Evolutionary conservation across 2,888 invertebrate species (phyloP).

Genomic region (Drosophila differens): DNA sequence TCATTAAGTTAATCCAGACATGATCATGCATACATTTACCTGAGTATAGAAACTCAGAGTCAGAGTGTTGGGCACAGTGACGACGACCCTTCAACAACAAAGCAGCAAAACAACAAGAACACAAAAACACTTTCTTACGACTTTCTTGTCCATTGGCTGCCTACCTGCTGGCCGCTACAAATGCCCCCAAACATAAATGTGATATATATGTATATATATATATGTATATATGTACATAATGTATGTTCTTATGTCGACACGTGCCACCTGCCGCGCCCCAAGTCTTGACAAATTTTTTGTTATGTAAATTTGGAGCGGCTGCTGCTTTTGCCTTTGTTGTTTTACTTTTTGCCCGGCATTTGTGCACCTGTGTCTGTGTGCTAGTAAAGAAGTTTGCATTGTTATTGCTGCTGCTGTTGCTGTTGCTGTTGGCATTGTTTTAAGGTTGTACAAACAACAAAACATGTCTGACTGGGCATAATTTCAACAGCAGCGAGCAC

Average conservation of each 20-base stretch:
- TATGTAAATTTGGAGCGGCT: slow-evolving; percentile 66
- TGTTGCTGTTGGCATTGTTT: slow-evolving; percentile 46
- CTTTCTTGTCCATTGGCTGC: slow-evolving; percentile 60
- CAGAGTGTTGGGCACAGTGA: slow-evolving; percentile 9
- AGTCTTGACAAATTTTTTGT: slow-evolving; percentile 70
- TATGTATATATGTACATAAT: slow-evolving; percentile 20
- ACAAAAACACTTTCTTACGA: slow-evolving; percentile 40
- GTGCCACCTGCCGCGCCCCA: slow-evolving; percentile 50
- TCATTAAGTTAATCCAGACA: slow-evolving; percentile 83
- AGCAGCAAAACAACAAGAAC: slow-evolving; percentile 8
- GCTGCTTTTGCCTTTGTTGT: slow-evolving; percentile 48
- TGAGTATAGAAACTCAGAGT: slow-evolving; percentile 12
- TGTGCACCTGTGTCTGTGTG: slow-evolving; percentile 66
- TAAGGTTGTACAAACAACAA: slow-evolving; percentile 58
- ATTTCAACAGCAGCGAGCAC: slow-evolving; percentile 39
- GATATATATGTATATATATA: not conserved
- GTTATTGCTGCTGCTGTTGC: slow-evolving; percentile 41
- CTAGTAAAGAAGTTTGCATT: slow-evolving; percentile 52
- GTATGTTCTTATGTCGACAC: slow-evolving; percentile 48
- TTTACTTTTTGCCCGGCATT: slow-evolving; percentile 56
- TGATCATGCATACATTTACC: slow-evolving; percentile 76
- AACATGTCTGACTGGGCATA: slow-evolving; percentile 54
- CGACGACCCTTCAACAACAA: slow-evolving; percentile 40
- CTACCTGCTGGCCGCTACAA: slow-evolving; percentile 21
- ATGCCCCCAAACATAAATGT: not conserved